Conservation (phyloP, 2,888 invertebrate species). For the Nephrotoma flavescens region DNA sequence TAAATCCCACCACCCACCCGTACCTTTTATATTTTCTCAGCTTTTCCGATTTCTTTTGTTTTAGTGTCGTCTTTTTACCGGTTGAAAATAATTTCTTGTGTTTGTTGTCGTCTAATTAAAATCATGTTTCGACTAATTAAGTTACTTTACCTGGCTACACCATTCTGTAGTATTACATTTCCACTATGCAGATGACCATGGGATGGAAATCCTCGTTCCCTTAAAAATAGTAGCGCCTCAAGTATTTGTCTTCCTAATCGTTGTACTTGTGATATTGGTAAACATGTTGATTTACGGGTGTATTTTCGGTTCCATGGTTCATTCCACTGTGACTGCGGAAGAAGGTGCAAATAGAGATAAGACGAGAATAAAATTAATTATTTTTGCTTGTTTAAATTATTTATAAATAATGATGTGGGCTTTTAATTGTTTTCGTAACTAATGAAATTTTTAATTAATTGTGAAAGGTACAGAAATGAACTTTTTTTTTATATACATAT, state of each 20-base stretch:
- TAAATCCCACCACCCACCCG: background rate
- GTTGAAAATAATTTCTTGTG: background rate
- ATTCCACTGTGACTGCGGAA: conserved; percentile 54
- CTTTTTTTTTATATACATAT: background rate
- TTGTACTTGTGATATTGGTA: conserved; percentile 67
- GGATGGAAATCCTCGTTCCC: conserved; percentile 74
- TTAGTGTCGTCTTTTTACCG: background rate
- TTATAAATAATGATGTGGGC: conserved; percentile 5
- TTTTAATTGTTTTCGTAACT: conserved; percentile 6
- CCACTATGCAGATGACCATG: conserved; percentile 80
- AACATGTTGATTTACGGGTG: conserved; percentile 47
- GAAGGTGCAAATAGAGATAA: background rate
- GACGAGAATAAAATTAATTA: background rate
- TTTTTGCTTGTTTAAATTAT: background rate
- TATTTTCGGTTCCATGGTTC: conserved; percentile 70
- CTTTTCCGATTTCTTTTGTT: background rate
- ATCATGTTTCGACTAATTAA: background rate
- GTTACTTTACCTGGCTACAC: conserved; percentile 59
- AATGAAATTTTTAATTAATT: conserved; percentile 2
- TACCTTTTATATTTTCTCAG: background rate
- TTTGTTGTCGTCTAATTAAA: background rate
- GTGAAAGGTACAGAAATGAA: background rate
- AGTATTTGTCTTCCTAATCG: conserved; percentile 76
- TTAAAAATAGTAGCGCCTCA: conserved; percentile 72
- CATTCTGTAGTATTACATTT: conserved; percentile 83